A percentile compares a stretch with the other conserved stretches of the same genome.
phyloP scores from a whole-genome alignment of 2,888 invertebrate genomes.

The Rhagophthalmus giganteus region DNA sequence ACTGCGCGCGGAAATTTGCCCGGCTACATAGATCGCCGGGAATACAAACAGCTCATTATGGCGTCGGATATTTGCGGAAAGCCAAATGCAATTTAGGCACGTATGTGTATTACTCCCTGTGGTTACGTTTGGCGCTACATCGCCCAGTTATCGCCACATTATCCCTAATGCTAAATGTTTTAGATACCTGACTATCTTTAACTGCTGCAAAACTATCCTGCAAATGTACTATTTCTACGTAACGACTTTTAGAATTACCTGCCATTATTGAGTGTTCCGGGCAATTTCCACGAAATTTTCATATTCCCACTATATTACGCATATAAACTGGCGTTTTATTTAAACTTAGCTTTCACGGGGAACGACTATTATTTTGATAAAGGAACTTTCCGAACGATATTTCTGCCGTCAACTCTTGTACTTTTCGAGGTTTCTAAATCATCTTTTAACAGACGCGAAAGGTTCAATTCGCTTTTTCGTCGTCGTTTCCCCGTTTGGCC shows the following conservation, averaged over 20 bases:
- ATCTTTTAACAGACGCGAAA: too few relatives aligned
- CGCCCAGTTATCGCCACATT: conserved; percentile 31
- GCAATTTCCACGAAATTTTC: not conserved
- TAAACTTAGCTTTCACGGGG: conserved; percentile 4
- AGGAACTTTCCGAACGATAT: too few relatives aligned
- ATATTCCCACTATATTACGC: not conserved
- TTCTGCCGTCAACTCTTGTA: too few relatives aligned
- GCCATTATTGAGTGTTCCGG: conserved; percentile 1
- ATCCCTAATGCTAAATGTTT: conserved; percentile 31
- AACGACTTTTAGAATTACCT: conserved; percentile 14
- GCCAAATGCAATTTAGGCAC: conserved; percentile 40
- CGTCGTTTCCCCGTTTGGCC: too few relatives aligned
- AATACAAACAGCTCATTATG: conserved; percentile 40
- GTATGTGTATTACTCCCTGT: conserved; percentile 34
- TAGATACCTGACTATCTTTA: conserved; percentile 31
- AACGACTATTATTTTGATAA: too few relatives aligned
- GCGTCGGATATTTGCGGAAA: conserved; percentile 36
- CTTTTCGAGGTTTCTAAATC: not conserved
- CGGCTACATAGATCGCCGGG: conserved; percentile 34
- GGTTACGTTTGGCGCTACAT: conserved; percentile 28
- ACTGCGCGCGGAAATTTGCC: conserved; percentile 43
- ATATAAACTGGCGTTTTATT: not conserved
- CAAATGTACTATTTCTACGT: conserved; percentile 13
- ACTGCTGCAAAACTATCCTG: conserved; percentile 25
- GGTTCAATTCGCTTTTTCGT: too few relatives aligned